Evolutionary conservation across 2,113 vertebrate species (phyloP), one percentile per base, ranked within the genome.

Genomic region (Sinocyclocheilus maitianheensis): DNA sequence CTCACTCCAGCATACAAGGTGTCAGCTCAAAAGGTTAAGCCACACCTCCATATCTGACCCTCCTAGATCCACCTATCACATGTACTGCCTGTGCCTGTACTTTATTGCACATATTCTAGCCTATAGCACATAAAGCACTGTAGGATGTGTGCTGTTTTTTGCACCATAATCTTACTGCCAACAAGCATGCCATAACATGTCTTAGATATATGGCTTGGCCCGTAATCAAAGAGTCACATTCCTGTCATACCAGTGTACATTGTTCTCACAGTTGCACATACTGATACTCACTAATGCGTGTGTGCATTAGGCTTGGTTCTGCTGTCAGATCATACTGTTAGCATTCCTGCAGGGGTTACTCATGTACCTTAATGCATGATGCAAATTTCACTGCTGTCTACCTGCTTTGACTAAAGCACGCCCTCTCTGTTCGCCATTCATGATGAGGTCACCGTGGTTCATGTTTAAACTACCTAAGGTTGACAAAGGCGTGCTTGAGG

Each of bases 201-300:
- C 76, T 26, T 1, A 43, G 71, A 76, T 53, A 8, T 53, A 62
- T 46, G 48, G 77, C 85, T 62, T 69, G 83, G 85, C 80, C 83
- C 62, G 75, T 53, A 63, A 51, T 87, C 37, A 76, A 80, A 84
- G 87, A 87, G 90, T 83, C 88, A 86, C 90, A 91, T 94, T 92
- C 87, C 58, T 87, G 46, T 55, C 91, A 91, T 92, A 87, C 86
- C 90, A 65, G 2, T 81, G 14, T 5, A 83, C 77, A 48, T 74
- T 60, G 9, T 37, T 53, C 30, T 81, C 77, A n/a, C 10, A 22
- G 65, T 81, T 62, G 40, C 20, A 8, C 30, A 51, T 3, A 24
- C 46, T 62, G 55, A 46, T 65, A 12, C 14, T 43, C 77, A n/a
- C 22, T 63, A 82, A 69, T 67, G 12, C 30, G 37, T 67, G 48